A percentile compares a stretch with the other conserved stretches of the same genome.
These are phyloP conservation scores for Brachyopa scutellaris DNA, from an alignment of 2,888 invertebrate genomes.

Conservation along the genomic window DNA sequence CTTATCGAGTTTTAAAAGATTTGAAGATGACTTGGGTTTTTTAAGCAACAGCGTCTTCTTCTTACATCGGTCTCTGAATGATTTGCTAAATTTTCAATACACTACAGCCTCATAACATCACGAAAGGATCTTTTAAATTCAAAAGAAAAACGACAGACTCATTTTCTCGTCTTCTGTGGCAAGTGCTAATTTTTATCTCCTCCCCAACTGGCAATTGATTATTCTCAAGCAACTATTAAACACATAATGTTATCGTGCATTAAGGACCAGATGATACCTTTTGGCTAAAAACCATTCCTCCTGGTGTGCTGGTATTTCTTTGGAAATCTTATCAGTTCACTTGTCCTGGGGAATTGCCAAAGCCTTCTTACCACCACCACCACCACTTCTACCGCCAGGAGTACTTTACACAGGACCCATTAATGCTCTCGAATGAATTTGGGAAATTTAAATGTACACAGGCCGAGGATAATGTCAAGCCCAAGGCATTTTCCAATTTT, in stretches of 20 bases:
- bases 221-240: slow-evolving; percentile 61
- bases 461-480: slow-evolving; percentile 72
- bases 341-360: slow-evolving; percentile 34
- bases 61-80: background rate
- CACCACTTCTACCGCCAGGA: slow-evolving; percentile 32
- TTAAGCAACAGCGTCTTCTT: background rate
- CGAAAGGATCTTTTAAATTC: background rate
- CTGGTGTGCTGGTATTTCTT: slow-evolving; percentile 35
- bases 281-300: slow-evolving; percentile 55
- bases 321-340: slow-evolving; percentile 54
- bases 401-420: slow-evolving; percentile 62
- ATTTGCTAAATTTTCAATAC: slow-evolving; percentile 11
- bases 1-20: background rate
- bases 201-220: slow-evolving; percentile 62
- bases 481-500: slow-evolving; percentile 70
- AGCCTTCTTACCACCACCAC: background rate
- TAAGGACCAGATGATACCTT: slow-evolving; percentile 60
- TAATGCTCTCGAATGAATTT: slow-evolving; percentile 63
- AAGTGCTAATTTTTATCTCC: slow-evolving; percentile 25
- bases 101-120: too few species aligned
- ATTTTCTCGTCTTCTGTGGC: background rate
- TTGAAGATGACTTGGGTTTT: background rate
- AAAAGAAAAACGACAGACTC: background rate
- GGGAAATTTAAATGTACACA: slow-evolving; percentile 68
- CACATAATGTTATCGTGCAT: slow-evolving; percentile 59